Conservation (phyloP, 2,797 vertebrate genomes). For the Xyrichtys novacula region DNA sequence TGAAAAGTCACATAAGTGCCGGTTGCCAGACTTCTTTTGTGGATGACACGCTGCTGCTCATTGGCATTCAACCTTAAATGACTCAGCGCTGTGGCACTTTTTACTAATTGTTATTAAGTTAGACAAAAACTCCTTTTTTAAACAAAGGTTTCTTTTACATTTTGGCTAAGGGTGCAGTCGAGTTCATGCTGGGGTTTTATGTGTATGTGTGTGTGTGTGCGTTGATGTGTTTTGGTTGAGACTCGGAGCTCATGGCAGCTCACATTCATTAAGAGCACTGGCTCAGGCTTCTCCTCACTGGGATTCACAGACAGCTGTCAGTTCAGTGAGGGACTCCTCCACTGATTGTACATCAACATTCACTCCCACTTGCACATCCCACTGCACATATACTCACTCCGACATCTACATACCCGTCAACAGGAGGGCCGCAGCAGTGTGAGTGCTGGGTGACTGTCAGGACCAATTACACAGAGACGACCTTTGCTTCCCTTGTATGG, state of each 20-base stretch:
- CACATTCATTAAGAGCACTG: conserved; percentile 49
- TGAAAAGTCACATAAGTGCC: conserved; percentile 38
- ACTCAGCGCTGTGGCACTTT: conserved; percentile 19
- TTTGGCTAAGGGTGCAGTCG: conserved; percentile 6
- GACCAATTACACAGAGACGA: conserved; percentile 14
- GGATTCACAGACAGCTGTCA: conserved; percentile 66
- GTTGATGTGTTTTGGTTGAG: conserved; percentile 10
- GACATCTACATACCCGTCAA: conserved; percentile 55
- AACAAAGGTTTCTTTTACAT: background rate
- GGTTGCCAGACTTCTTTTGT: conserved; percentile 26
- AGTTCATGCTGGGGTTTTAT: background rate
- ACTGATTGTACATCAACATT: conserved; percentile 57
- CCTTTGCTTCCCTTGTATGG: conserved; percentile 6
- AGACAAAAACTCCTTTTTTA: background rate
- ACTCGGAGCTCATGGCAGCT: conserved; percentile 31
- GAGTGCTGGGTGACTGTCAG: conserved; percentile 42
- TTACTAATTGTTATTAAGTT: conserved; percentile 15
- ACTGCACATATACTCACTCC: conserved; percentile 30
- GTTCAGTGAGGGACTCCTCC: conserved; percentile 44
- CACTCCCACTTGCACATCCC: conserved; percentile 38
- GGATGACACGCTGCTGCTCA: conserved; percentile 25
- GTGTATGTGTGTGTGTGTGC: background rate
- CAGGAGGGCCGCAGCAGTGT: conserved; percentile 1
- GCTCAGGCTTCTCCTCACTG: conserved; percentile 35
- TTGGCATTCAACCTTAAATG: conserved; percentile 15